Percentiles rank a stretch among this genome's conserved stretches.
phyloP scores from a whole-genome alignment of 1,140 invertebrate species.

The Triops cancriformis region DNA sequence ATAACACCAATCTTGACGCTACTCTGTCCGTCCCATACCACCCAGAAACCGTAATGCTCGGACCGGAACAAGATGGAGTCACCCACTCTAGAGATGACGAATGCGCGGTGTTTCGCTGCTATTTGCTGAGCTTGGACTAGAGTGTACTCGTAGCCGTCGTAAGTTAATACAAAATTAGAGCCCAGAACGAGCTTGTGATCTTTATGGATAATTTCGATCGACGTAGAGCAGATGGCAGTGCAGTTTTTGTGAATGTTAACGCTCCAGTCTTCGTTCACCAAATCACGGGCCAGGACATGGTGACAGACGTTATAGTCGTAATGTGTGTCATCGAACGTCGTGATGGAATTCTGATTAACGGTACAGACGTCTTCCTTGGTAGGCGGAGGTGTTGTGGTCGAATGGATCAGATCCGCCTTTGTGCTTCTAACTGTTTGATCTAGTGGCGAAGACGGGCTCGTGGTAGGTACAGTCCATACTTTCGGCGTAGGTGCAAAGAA shows the following conservation, averaged over 20 bases:
- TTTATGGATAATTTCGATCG: constrained; percentile 50
- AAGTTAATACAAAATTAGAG: constrained; percentile 55
- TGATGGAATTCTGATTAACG: constrained; percentile 60
- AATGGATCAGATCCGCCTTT: constrained; percentile 33
- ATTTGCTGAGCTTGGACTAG: constrained; percentile 55
- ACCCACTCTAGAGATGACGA: constrained; percentile 57
- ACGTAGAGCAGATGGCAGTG: constrained; percentile 44
- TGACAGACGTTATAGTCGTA: constrained; percentile 70
- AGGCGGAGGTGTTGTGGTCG: constrained; percentile 41
- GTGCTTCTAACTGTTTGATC: not conserved
- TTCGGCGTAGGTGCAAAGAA: constrained; percentile 28
- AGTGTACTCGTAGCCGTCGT: constrained; percentile 54
- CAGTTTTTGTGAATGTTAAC: constrained; percentile 58
- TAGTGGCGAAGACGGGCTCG: not conserved
- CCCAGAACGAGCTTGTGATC: constrained; percentile 49
- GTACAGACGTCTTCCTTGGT: constrained; percentile 57
- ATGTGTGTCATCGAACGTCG: constrained; percentile 65
- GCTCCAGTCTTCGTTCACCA: constrained; percentile 51
- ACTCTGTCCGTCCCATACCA: constrained; percentile 56
- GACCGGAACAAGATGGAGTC: constrained; percentile 57
- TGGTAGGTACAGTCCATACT: constrained; percentile 31
- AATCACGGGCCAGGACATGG: constrained; percentile 63
- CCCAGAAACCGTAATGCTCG: constrained; percentile 58
- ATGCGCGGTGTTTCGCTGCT: constrained; percentile 47
- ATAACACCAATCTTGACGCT: constrained; percentile 61